Base-by-base conservation (phyloP, 2,888 invertebrate species). In the Drosophila peninsularis region DNA sequence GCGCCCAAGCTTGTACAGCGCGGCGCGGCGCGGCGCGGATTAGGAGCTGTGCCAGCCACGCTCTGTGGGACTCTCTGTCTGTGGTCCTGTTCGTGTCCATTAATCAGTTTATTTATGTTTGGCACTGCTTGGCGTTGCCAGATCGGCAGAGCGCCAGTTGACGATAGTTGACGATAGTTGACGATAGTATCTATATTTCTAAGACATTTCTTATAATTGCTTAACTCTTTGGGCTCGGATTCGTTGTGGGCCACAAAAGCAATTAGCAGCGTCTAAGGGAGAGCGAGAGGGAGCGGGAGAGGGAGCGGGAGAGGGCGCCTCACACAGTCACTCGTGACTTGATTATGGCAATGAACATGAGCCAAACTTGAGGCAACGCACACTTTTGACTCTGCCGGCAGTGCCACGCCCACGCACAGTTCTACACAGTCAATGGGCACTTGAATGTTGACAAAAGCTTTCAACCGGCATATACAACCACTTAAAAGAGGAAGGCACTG, bases 401-500 rank as follows among this genome's bases (percentile, higher is more conserved):
- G 13, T 3, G 32, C 27, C 47, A 41, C 32, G 47, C 54, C 44
- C 53, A n/a, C 42, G 75, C 65, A 82, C 66, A 80, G 77, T 80
- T 82, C 78, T 86, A 80, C 83, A 86, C 87, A 75, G 72, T 88
- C 83, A 80, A 83, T 84, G 87, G 77, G 78, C 84, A 88, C 84
- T 84, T 86, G 89, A 80, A 80, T 86, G 84, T 88, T 89, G 88
- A 80, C 84, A 86, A 83, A 88, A 76, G 84, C 89, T 83, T 86
- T 87, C 84, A 75, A 71, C 89, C 82, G 84, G 83, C 87, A 80
- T 83, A 88, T 80, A 84, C 84, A 84, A 88, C 83, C 84, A 84
- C 84, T 84, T 88, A 88, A 80, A 88, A 83, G 71, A 78, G 89
- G 75, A 80, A 69, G 73, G 82, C 80, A 66, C 54, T 80, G 82